These are phyloP conservation scores for Artibeus jamaicensis DNA, from an alignment of 2,797 vertebrate genomes.

Conservation along the genomic window DNA sequence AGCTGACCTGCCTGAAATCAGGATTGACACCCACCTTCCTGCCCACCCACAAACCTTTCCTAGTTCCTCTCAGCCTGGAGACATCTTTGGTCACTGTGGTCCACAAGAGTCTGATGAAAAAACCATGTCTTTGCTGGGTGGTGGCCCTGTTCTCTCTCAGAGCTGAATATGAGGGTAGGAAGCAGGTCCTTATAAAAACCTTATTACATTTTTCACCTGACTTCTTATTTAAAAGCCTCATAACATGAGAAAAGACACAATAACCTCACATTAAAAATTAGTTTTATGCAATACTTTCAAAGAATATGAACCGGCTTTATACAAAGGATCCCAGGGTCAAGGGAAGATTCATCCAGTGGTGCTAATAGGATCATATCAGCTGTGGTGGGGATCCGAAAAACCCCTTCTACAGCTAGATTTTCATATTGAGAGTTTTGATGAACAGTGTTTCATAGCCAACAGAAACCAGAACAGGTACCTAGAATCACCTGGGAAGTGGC, in stretches of 20 bases:
- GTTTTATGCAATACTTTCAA: too few relatives aligned
- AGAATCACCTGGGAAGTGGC: slow-evolving; percentile 76
- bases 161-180: slow-evolving; percentile 78
- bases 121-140: slow-evolving; percentile 72
- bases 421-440: slow-evolving; percentile 69
- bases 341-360: slow-evolving; percentile 75
- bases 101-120: neutral
- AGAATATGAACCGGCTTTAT: too few relatives aligned
- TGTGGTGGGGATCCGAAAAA: slow-evolving; percentile 77
- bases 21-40: too few relatives aligned
- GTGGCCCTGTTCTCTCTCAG: slow-evolving; percentile 78
- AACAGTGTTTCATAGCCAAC: slow-evolving; percentile 79
- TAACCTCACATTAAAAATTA: too few relatives aligned
- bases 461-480: slow-evolving; percentile 80
- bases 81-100: neutral
- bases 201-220: slow-evolving; percentile 79
- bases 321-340: too few relatives aligned
- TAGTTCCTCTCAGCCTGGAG: too few relatives aligned
- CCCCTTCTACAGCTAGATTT: slow-evolving; percentile 81
- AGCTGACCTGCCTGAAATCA: too few relatives aligned
- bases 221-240: slow-evolving; percentile 74
- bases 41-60: too few relatives aligned
- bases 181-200: slow-evolving; percentile 80
- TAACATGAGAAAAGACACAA: slow-evolving; percentile 35
- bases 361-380: slow-evolving; percentile 81